Evolutionary conservation across 2,888 invertebrate species (phyloP).

Genomic region (Noctua janthe): DNA sequence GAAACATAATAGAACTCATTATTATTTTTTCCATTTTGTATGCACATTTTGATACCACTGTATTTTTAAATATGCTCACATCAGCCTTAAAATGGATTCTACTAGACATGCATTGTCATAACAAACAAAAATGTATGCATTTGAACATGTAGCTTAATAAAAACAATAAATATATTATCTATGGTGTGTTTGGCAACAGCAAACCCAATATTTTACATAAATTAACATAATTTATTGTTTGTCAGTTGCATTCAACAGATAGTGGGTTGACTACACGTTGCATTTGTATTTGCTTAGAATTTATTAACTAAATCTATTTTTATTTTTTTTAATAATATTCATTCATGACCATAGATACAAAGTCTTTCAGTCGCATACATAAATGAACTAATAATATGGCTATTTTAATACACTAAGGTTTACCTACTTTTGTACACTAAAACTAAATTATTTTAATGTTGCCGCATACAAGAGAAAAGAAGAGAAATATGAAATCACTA

Average conservation of each 20-base stretch:
- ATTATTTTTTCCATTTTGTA: neutral
- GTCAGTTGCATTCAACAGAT: slow-evolving; percentile 9
- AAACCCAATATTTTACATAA: neutral
- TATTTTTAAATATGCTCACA: neutral
- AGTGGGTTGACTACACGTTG: neutral
- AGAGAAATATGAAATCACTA: too few relatives aligned
- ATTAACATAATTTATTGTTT: neutral
- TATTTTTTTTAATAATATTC: too few relatives aligned
- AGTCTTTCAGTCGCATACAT: too few relatives aligned
- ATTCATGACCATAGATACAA: too few relatives aligned
- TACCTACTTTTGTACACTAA: too few relatives aligned
- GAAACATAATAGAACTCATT: neutral
- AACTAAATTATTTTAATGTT: neutral
- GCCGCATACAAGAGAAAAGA: neutral
- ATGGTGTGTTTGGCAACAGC: neutral
- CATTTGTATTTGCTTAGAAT: neutral
- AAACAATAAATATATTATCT: neutral
- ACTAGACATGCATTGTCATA: neutral
- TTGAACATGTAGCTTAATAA: neutral
- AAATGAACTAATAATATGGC: too few relatives aligned
- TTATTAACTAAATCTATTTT: neutral
- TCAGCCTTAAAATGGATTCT: neutral
- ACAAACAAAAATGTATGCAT: slow-evolving; percentile 9
- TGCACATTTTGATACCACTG: neutral
- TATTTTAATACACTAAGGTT: too few relatives aligned